Conservation (phyloP, 2,888 invertebrate species). For the Taphrorychus bicolor region DNA sequence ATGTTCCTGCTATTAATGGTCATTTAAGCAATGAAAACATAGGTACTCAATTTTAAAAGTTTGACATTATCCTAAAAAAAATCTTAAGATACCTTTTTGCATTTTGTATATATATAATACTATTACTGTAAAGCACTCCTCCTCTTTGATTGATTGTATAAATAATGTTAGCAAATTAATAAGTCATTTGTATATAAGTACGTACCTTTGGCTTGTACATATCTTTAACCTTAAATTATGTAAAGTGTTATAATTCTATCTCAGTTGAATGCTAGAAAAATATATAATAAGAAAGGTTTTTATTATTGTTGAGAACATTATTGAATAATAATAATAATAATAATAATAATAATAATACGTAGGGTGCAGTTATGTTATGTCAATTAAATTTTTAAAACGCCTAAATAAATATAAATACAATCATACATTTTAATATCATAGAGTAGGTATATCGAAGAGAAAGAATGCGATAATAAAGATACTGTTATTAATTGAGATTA, state of each 20-base stretch:
- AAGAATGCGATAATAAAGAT: constrained; percentile 5
- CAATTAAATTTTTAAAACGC: constrained; percentile 33
- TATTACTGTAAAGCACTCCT: too few species aligned
- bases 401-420: constrained; percentile 27
- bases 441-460: constrained; percentile 2
- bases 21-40: too few species aligned
- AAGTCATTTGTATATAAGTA: constrained; percentile 11
- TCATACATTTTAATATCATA: constrained; percentile 24
- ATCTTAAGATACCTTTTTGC: too few species aligned
- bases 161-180: too few species aligned
- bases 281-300: constrained; percentile 16
- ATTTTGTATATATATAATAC: too few species aligned
- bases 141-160: too few species aligned
- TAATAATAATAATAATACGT: too few species aligned
- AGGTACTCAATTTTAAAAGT: too few species aligned
- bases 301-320: constrained; percentile 33
- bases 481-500: constrained; percentile 3
- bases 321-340: too few species aligned
- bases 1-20: too few species aligned
- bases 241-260: constrained; percentile 33
- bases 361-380: constrained; percentile 33
- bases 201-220: too few species aligned
- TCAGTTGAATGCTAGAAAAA: not conserved
- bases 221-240: constrained; percentile 20
- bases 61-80: too few species aligned